These are phyloP conservation scores for Dryobota labecula DNA, from an alignment of 2,888 invertebrate species.

Conservation along the genomic window DNA sequence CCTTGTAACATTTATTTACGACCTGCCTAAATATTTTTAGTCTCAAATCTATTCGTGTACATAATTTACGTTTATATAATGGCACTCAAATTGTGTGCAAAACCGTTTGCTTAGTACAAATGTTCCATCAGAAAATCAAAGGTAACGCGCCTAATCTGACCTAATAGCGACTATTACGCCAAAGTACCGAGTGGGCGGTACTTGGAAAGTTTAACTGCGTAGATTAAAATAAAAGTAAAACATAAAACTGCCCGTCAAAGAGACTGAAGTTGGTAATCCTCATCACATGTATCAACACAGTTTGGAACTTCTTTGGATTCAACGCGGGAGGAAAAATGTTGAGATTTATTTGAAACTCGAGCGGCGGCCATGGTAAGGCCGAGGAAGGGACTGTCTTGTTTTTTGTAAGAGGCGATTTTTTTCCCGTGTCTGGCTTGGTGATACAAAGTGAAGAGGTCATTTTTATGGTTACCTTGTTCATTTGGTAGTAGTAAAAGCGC, in stretches of 20 bases:
- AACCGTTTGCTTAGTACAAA: slow-evolving; percentile 30
- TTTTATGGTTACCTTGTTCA: slow-evolving; percentile 3
- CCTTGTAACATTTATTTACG: background rate
- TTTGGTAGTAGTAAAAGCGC: slow-evolving; percentile 3
- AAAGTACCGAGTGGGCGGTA: slow-evolving; percentile 8
- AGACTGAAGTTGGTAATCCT: slow-evolving; percentile 70
- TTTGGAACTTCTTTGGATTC: slow-evolving; percentile 77
- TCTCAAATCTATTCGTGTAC: slow-evolving; percentile 15
- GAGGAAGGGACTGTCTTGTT: slow-evolving; percentile 20
- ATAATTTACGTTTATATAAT: slow-evolving; percentile 35
- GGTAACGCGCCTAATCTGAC: slow-evolving; percentile 34
- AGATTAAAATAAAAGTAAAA: slow-evolving; percentile 64
- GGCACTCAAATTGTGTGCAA: slow-evolving; percentile 5
- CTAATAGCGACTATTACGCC: slow-evolving; percentile 30
- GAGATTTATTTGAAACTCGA: slow-evolving; percentile 73
- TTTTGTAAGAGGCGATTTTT: slow-evolving; percentile 22
- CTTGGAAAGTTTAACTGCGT: slow-evolving; percentile 8
- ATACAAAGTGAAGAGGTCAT: slow-evolving; percentile 18
- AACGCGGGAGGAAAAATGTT: slow-evolving; percentile 76
- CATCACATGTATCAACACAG: slow-evolving; percentile 79
- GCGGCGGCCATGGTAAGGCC: slow-evolving; percentile 45
- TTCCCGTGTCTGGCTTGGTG: slow-evolving; percentile 19
- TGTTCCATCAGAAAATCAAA: slow-evolving; percentile 48
- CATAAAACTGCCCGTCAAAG: slow-evolving; percentile 58
- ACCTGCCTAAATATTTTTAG: background rate